These are phyloP conservation scores for Drosophila prolongata DNA, from an alignment of 2,888 invertebrate species.

Conservation along the genomic window DNA sequence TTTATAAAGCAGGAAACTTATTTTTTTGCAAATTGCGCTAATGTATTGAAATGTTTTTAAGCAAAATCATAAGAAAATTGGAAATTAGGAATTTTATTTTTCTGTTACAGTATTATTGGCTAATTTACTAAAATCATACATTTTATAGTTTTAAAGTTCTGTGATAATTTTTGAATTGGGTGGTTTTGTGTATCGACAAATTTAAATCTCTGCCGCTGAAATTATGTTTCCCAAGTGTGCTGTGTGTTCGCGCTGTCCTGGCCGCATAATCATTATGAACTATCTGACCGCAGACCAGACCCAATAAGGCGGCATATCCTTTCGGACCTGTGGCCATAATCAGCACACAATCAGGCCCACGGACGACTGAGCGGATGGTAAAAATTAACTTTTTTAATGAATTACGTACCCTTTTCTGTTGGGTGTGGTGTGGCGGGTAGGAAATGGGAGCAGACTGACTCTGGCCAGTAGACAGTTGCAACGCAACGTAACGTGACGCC, in stretches of 20 bases:
- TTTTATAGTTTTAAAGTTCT: no score
- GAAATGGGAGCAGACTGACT: slow-evolving; percentile 8
- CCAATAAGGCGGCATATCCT: slow-evolving; percentile 72
- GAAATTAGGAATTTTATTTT: no score
- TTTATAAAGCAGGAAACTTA: no score
- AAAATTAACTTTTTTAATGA: slow-evolving; percentile 79
- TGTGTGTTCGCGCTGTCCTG: slow-evolving; percentile 13
- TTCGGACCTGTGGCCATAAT: slow-evolving; percentile 66
- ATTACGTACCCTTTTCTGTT: slow-evolving; percentile 49
- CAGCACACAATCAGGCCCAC: slow-evolving; percentile 69
- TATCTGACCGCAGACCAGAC: slow-evolving; percentile 45
- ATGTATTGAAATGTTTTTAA: no score
- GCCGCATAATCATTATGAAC: slow-evolving; percentile 56
- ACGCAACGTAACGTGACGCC: slow-evolving; percentile 68
- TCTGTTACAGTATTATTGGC: no score
- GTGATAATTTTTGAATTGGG: no score
- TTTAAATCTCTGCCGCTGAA: slow-evolving; percentile 37
- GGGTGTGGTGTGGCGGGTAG: slow-evolving; percentile 2
- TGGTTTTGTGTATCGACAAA: neutral
- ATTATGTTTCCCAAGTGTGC: slow-evolving; percentile 53
- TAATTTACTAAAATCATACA: no score
- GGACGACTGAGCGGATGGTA: slow-evolving; percentile 68
- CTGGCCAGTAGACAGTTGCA: slow-evolving; percentile 34
- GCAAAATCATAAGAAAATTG: no score
- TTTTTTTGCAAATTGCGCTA: no score